phyloP scores from a whole-genome alignment of 2,888 invertebrate species.

The Thecophora atra region DNA sequence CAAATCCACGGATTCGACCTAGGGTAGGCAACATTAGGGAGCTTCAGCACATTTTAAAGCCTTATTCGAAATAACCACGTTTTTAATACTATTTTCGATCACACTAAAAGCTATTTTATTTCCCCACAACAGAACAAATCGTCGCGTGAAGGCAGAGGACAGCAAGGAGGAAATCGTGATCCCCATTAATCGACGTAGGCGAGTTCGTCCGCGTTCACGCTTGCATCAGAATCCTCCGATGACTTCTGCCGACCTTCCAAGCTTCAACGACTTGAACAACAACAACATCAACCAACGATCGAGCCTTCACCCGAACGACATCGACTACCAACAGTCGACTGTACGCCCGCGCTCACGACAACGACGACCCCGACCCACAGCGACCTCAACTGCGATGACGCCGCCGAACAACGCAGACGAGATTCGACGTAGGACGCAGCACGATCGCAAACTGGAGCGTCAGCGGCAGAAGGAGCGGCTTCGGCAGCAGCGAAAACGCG shows the following conservation, averaged over 20 bases:
- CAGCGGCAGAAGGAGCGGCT: slow-evolving; percentile 55
- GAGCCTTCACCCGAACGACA: slow-evolving; percentile 46
- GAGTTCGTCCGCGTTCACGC: slow-evolving; percentile 36
- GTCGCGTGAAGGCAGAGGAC: slow-evolving; percentile 57
- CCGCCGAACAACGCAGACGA: slow-evolving; percentile 43
- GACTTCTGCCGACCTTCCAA: slow-evolving; percentile 43
- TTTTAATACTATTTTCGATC: slow-evolving; percentile 23
- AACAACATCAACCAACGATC: slow-evolving; percentile 36
- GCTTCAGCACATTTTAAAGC: neutral
- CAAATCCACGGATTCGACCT: slow-evolving; percentile 91
- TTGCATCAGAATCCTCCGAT: slow-evolving; percentile 25
- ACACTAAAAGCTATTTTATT: slow-evolving; percentile 31
- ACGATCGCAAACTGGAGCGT: slow-evolving; percentile 55
- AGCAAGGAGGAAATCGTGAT: slow-evolving; percentile 59
- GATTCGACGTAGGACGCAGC: slow-evolving; percentile 48
- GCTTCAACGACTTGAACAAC: slow-evolving; percentile 52
- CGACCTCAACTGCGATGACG: slow-evolving; percentile 34
- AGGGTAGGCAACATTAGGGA: slow-evolving; percentile 48
- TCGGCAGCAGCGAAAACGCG: slow-evolving; percentile 50
- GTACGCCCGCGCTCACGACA: slow-evolving; percentile 34
- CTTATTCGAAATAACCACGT: neutral
- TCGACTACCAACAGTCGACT: slow-evolving; percentile 39
- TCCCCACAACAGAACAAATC: slow-evolving; percentile 52
- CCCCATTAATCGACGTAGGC: slow-evolving; percentile 45
- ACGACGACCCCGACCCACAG: slow-evolving; percentile 39